Base-by-base conservation (phyloP, 2,797 vertebrate genomes). In the Sebastes minor region DNA sequence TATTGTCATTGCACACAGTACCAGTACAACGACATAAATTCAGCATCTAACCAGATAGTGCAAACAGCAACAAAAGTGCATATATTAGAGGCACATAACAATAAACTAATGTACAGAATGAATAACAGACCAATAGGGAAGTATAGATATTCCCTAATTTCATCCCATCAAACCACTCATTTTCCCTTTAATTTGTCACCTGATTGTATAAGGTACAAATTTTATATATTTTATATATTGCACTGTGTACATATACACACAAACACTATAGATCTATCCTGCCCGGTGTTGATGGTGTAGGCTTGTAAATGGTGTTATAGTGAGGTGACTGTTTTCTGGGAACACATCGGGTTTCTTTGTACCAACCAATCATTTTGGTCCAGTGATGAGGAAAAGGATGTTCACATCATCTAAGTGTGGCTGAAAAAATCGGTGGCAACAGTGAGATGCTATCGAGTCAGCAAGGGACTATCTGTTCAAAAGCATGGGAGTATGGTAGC, bases 321-420 rank as follows among this genome's bases (percentile, higher is more conserved):
- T 57, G 30, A 62, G 16, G 4, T 4, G 0, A 32, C 18, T 61
- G 68, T 72, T 64, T 71, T 55, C 52, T 72, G 65, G 23, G 38
- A 68, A 65, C 57, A 76, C 53, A 30, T 67, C 33, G 22, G 66
- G 1, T 18, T 71, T 71, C 27, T 69, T 74, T 76, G 55, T 68
- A 38, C 35, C 32, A 6, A 62, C 64, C 33, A 23, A 72, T 83
- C 2, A 66, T 75, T 78, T 74, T 22, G 28, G 53, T 64, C 66
- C 65, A 60, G 20, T 33, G 33, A 35, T 65, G 62, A 52, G 20
- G 30, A 82, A 71, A 27, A 62, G 68, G 63, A 80, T 49, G 71
- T 85, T 78, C 65, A 22, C 55, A 80, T 74, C 22, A 57, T 83
- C 18, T 52, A 59, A 83, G 56, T 61, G n/a, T 11, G 13, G 4